Evolutionary conservation across 1,140 invertebrate genomes (phyloP), one percentile per base, ranked within the genome.

Genomic region (Drosophila bipectinata): DNA sequence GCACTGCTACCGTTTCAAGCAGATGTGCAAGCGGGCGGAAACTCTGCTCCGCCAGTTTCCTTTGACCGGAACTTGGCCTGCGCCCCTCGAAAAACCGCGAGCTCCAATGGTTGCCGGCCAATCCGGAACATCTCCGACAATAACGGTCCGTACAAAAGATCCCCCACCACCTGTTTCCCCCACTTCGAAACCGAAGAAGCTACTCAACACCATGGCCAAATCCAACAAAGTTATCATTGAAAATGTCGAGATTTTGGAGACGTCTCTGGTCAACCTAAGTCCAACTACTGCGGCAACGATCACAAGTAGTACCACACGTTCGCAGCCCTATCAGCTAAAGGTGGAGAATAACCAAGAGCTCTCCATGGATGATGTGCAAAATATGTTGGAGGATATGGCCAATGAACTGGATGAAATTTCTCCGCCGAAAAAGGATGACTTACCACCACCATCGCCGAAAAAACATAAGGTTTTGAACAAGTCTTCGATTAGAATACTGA

Each of bases 21-120:
- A 94, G 55, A 94, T 95, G 79, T 96, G 95, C 64, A 95, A 95
- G 72, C 94, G 94, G 85, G 94, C 95, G 0, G 95, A 96, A 85
- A 95, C 95, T 72, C 93, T 94, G 0, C 88, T 96, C 1, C 92
- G 95, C 34, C 93, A 94, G 37, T 96, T 93, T 87, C 93, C 95
- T 26, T 92, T 94, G 26, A 94, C 94, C 48, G 95, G 95, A 15
- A 92, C 94, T n/a, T 85, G 95, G 66, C 92, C 94, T 3, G 90
- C 93, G 63, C 92, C 94, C 2, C 92, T 94, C 51, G 57, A 79
- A 10, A 89, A 81, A 63, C 91, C 90, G 1, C 51, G 90, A 48
- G 93, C 92, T 79, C 92, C 93, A 12, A 10, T 83, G 39, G 21
- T 79, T 10, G 24, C 44, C 18, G 18, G 30, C 24, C 32, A 58